Conservation (phyloP, 1,140 invertebrate species). For the Cephus cinctus region DNA sequence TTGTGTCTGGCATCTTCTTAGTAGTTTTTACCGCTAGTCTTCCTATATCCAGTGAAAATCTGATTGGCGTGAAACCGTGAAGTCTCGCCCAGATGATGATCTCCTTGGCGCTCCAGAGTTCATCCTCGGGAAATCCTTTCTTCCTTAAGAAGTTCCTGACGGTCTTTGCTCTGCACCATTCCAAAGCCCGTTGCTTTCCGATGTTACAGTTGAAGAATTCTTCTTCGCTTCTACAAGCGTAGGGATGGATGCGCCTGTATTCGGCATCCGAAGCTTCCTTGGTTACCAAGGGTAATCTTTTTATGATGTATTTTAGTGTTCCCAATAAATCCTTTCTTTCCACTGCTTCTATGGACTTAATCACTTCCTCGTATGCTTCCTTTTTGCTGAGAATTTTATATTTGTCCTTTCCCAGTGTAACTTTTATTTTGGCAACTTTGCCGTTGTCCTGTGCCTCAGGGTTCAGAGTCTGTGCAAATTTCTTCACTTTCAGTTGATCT, state of each 20-base stretch:
- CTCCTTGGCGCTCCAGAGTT: constrained; percentile 55
- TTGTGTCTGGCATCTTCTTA: constrained; percentile 1
- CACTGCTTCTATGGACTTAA: constrained; percentile 23
- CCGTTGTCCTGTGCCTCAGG: constrained; percentile 4
- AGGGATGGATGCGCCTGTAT: constrained; percentile 54
- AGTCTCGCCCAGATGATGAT: constrained; percentile 57
- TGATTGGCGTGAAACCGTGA: constrained; percentile 51
- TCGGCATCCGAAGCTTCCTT: constrained; percentile 37
- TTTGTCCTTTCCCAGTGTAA: constrained; percentile 35
- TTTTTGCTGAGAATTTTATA: constrained; percentile 33
- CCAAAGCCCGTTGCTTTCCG: constrained; percentile 56
- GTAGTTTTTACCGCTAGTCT: constrained; percentile 9
- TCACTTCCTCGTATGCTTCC: constrained; percentile 29
- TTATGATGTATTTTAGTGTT: constrained; percentile 42
- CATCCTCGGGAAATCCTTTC: constrained; percentile 30
- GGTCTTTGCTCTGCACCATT: constrained; percentile 56
- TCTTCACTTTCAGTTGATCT: not conserved
- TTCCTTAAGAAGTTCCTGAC: constrained; percentile 41
- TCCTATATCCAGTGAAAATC: constrained; percentile 3
- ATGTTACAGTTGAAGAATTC: constrained; percentile 55
- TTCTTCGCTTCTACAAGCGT: constrained; percentile 46
- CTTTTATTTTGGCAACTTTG: constrained; percentile 16
- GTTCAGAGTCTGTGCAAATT: constrained; percentile 4
- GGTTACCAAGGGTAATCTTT: constrained; percentile 44
- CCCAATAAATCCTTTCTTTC: constrained; percentile 21